Base-by-base conservation (phyloP, 2,797 vertebrate genomes). In the Apogon hyalosoma region DNA sequence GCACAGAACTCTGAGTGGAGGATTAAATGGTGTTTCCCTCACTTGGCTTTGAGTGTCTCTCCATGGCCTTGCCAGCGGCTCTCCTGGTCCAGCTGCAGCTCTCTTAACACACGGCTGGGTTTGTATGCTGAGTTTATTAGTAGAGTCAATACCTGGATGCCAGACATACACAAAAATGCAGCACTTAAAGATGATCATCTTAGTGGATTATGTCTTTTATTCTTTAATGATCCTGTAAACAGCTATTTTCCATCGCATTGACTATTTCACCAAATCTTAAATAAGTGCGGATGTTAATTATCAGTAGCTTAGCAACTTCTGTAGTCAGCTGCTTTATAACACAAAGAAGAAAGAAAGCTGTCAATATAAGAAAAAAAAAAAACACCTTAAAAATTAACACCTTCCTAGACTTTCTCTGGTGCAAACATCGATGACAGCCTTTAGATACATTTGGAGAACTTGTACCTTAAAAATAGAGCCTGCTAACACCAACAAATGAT, bases 41-140 rank as follows among this genome's bases (percentile, higher is more conserved):
- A 99, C 98, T 99, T 99, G 91, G 97, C 98, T 95, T 99, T 99
- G 38, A 99, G 95, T 53, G 95, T 97, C 92, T 99, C 98, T 77
- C 97, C 96, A 36, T 98, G 94, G 63, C 97, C 97, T 41, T 97
- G 96, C 96, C 97, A 99, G 5, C 95, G 95, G 72, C 96, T 95
- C 85, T 98, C 96, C 82, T 97, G 96, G 86, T 99, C 97, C 90
- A 99, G 87, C 90, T 99, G 97, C 83, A 99, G 94, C 83, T 99
- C 98, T 50, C 97, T 88, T 83, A 99, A 93, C 77, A 99, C 97
- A 18, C 98, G 96, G 75, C 98, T 99, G 10, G 98, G 97, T 82
- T 99, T 99, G 89, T 99, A 99, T 36, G 97, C 98, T 0, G 98
- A 97, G 39, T 99, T 99, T 90, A 99, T 99, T 84, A 99, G 87